Evolutionary conservation across 2,797 vertebrate genomes (phyloP), one percentile per base, ranked within the genome.

Genomic region (Anniella stebbinsi): DNA sequence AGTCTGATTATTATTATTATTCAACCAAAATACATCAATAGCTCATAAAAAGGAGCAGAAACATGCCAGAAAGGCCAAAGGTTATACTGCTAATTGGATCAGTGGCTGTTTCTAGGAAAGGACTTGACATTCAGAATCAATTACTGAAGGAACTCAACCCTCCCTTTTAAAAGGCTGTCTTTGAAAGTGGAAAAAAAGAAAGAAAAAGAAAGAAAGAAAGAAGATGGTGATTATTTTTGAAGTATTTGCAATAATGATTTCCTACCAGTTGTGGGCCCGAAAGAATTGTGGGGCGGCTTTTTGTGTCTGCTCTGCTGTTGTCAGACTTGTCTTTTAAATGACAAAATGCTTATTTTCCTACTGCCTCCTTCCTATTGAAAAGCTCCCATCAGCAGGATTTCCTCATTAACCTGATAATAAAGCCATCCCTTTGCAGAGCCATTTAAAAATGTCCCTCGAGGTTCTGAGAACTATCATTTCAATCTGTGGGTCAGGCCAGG

Each of bases 121-220:
- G 92, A 85, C 48, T 84, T 89, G 91, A 91, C 82, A 90, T 91
- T 95, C 92, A 30, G 60, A 91, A 88, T 28, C 80, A 60, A 63
- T 93, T 93, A 87, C 89, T 92, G 91, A 93, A 94, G 88, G 87
- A 91, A 93, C 88, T 28, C n/a, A 89, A 70, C 88, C 86, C 76
- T 73, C 5, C 12, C 25, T n/a, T 91, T 93, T 81, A 90, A 93
- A 93, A 84, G 84, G 81, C 30, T 41, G 87, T 88, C 2, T 12
- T 91, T 91, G 91, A 90, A 94, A 84, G n/a, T 15, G 36, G 25
- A n/a, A 86, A 57, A 45, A 11, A 12, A 85, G 91, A 72, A 51
- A 0, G 0, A 66, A 0, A n/a, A 86, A 57, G 33, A 11, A 12
- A 85, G 91, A 72, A 51, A 0, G 0, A 66, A 66, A 78, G 67